Conservation (phyloP, 2,888 invertebrate species). For the Acleris emargana region DNA sequence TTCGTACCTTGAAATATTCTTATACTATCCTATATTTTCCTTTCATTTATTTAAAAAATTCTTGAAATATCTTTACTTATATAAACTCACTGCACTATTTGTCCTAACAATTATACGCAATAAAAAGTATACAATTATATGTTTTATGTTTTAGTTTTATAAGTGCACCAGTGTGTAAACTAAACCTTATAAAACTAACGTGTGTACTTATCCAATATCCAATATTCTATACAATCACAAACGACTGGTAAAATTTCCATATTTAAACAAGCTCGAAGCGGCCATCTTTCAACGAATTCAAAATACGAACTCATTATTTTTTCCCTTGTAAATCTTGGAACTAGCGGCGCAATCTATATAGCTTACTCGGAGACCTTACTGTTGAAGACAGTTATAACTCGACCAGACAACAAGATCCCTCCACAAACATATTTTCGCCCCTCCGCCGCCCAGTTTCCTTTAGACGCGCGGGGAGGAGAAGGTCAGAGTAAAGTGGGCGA, state of each 20-base stretch:
- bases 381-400: slow-evolving; percentile 50
- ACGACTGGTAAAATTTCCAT: background rate
- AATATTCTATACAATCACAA: no score
- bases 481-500: slow-evolving; percentile 51
- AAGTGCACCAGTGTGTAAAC: no score
- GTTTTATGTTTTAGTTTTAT: no score
- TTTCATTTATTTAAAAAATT: no score
- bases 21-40: no score
- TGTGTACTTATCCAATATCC: no score
- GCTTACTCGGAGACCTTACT: slow-evolving; percentile 38
- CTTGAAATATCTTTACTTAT: no score
- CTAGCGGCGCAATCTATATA: slow-evolving; percentile 45
- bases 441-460: slow-evolving; percentile 39
- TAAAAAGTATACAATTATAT: no score
- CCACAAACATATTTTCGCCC: slow-evolving; percentile 34
- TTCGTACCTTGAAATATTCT: no score
- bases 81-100: no score
- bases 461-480: slow-evolving; percentile 37
- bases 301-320: slow-evolving; percentile 37
- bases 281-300: slow-evolving; percentile 23
- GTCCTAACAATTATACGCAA: no score
- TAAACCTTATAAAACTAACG: no score
- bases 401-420: slow-evolving; percentile 47
- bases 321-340: slow-evolving; percentile 46
- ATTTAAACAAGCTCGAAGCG: background rate